A percentile compares a stretch with the other conserved stretches of the same genome.
Evolutionary conservation across 2,797 vertebrate genomes (phyloP).

Genomic region (Salarias fasciatus): DNA sequence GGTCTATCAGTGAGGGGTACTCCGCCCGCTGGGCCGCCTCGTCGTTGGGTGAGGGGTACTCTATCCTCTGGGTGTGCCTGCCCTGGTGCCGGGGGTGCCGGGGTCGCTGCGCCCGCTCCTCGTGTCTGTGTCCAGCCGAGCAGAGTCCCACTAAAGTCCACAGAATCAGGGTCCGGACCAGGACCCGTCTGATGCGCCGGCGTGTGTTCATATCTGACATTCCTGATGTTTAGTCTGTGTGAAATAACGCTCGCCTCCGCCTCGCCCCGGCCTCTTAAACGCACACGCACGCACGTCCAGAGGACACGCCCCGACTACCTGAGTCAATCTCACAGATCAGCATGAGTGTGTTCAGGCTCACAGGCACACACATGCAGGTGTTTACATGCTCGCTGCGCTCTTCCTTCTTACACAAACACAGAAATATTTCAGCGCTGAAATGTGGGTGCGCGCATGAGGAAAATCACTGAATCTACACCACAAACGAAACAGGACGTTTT

Average conservation of each 20-base stretch:
- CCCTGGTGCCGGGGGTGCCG: slow-evolving; percentile 64
- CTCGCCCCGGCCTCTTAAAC: slow-evolving; percentile 80
- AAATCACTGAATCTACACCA: slow-evolving; percentile 10
- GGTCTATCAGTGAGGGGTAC: slow-evolving; percentile 51
- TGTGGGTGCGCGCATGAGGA: background rate
- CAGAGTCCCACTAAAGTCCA: slow-evolving; percentile 78
- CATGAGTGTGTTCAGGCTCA: slow-evolving; percentile 47
- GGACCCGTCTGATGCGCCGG: slow-evolving; percentile 15
- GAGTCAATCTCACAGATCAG: slow-evolving; percentile 81
- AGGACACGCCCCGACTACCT: slow-evolving; percentile 78
- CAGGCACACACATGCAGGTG: slow-evolving; percentile 61
- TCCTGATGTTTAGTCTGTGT: slow-evolving; percentile 56
- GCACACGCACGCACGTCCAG: slow-evolving; percentile 32
- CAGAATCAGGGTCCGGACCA: slow-evolving; percentile 76
- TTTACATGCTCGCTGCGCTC: slow-evolving; percentile 29
- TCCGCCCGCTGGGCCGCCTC: slow-evolving; percentile 57
- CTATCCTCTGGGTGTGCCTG: slow-evolving; percentile 55
- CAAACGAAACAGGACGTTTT: background rate
- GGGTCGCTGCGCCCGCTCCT: slow-evolving; percentile 53
- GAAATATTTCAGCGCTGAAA: slow-evolving; percentile 13
- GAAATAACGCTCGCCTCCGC: slow-evolving; percentile 59
- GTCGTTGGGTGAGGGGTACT: slow-evolving; percentile 43
- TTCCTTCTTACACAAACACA: background rate
- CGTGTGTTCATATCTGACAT: slow-evolving; percentile 64
- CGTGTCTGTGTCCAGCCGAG: slow-evolving; percentile 72